Evolutionary conservation across 2,113 vertebrate species (phyloP).

Genomic region (Antechinus flavipes): DNA sequence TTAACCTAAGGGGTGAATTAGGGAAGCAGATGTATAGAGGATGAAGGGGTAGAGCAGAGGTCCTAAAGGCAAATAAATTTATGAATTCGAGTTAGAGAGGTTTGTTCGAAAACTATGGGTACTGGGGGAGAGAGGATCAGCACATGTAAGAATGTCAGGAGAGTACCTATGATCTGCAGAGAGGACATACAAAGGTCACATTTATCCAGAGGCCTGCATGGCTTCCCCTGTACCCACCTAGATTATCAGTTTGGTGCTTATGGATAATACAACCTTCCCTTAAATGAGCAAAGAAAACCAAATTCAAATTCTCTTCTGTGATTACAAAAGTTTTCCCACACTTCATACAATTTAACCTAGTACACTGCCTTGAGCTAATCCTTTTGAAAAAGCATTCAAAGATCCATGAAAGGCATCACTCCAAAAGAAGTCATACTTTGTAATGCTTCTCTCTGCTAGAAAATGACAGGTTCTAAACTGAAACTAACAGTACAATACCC

Average conservation of each 20-base stretch:
- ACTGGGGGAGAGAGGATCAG: not conserved
- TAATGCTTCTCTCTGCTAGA: conserved; percentile 13
- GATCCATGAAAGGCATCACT: conserved; percentile 46
- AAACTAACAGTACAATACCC: not conserved
- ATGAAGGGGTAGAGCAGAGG: not conserved
- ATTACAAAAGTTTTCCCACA: not conserved
- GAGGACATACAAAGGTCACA: not conserved
- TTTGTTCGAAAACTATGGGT: not conserved
- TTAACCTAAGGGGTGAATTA: not conserved
- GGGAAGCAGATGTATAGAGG: not conserved
- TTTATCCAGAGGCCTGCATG: not conserved
- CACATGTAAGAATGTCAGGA: not conserved
- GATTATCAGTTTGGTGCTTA: not conserved
- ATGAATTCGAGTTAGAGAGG: not conserved
- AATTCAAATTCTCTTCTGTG: not conserved
- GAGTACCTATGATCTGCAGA: not conserved
- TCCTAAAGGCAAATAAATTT: not conserved
- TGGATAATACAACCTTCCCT: not conserved
- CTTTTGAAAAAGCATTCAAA: conserved; percentile 25
- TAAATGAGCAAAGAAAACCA: not conserved
- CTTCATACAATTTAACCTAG: conserved; percentile 33
- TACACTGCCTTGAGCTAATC: not conserved
- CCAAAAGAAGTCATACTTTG: conserved; percentile 32
- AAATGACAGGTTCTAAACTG: conserved; percentile 17
- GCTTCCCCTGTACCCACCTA: not conserved